A percentile compares a stretch with the other conserved stretches of the same genome.
Evolutionary conservation across 2,888 invertebrate genomes (phyloP).

Genomic region (Diarsia rubi): DNA sequence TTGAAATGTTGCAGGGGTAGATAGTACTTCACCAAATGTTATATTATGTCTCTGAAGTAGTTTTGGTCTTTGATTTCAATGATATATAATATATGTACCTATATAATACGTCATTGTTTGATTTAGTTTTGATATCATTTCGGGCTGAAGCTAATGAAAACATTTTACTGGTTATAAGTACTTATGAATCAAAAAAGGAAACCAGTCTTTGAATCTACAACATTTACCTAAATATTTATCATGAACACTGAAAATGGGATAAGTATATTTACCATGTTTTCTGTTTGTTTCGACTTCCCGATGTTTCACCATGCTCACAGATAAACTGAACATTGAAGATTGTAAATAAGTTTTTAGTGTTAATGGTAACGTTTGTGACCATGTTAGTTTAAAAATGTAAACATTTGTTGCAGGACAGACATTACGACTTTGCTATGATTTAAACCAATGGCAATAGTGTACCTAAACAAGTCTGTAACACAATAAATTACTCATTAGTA

Average conservation of each 20-base stretch:
- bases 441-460: background rate
- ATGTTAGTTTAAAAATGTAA: too few relatives aligned
- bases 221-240: too few relatives aligned
- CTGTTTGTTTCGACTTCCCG: too few relatives aligned
- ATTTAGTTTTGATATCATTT: slow-evolving; percentile 29
- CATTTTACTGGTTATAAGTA: background rate
- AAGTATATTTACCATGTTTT: too few relatives aligned
- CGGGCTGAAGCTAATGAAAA: background rate
- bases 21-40: slow-evolving; percentile 39
- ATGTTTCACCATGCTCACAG: too few relatives aligned
- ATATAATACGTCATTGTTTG: too few relatives aligned
- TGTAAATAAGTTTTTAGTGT: too few relatives aligned
- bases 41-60: slow-evolving; percentile 12
- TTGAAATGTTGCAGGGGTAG: slow-evolving; percentile 59
- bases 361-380: too few relatives aligned
- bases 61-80: slow-evolving; percentile 10
- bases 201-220: background rate
- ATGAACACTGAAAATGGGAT: too few relatives aligned
- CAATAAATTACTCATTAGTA: slow-evolving; percentile 15
- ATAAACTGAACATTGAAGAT: too few relatives aligned
- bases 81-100: too few relatives aligned
- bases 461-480: background rate
- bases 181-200: too few relatives aligned
- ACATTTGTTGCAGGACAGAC: background rate
- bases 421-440: background rate